phyloP scores from a whole-genome alignment of 2,888 invertebrate genomes.

The Lasioglossum leucozonium region DNA sequence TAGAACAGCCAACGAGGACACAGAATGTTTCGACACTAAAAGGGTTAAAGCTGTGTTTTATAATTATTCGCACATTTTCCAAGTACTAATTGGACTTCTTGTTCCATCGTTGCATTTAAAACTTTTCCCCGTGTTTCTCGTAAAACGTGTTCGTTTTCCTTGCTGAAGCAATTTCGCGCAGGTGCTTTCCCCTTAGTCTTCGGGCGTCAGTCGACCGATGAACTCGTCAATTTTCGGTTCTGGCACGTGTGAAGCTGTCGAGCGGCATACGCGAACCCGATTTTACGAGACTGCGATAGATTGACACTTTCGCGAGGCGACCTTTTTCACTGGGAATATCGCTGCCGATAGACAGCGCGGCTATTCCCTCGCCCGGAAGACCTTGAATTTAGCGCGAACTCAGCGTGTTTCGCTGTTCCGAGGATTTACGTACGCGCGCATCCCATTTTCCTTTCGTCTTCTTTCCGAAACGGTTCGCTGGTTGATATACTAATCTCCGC shows the following conservation, averaged over 20 bases:
- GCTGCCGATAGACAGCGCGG: constrained; percentile 28
- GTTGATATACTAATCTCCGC: not conserved
- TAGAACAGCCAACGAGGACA: too few species aligned
- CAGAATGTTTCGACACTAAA: too few species aligned
- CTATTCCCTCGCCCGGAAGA: not conserved
- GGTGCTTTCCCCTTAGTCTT: constrained; percentile 18
- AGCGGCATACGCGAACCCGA: constrained; percentile 39
- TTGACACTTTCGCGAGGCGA: constrained; percentile 53
- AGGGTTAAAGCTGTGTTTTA: not conserved
- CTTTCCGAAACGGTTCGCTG: not conserved
- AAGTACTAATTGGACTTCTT: not conserved
- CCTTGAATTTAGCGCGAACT: constrained; percentile 31
- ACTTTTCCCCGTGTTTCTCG: not conserved
- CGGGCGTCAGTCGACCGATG: constrained; percentile 41
- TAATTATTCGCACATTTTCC: not conserved
- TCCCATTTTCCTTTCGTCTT: not conserved
- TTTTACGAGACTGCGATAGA: constrained; percentile 54
- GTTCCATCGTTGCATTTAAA: not conserved
- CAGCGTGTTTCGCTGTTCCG: not conserved
- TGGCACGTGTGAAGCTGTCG: constrained; percentile 46
- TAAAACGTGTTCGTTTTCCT: not conserved
- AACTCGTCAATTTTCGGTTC: constrained; percentile 58
- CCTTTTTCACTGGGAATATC: constrained; percentile 58
- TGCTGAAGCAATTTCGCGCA: not conserved
- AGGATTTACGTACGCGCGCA: constrained; percentile 18